Percentiles rank a stretch among this genome's conserved stretches.
These are phyloP conservation scores for Drosophila rellima DNA, from an alignment of 2,888 invertebrate species.

Conservation along the genomic window DNA sequence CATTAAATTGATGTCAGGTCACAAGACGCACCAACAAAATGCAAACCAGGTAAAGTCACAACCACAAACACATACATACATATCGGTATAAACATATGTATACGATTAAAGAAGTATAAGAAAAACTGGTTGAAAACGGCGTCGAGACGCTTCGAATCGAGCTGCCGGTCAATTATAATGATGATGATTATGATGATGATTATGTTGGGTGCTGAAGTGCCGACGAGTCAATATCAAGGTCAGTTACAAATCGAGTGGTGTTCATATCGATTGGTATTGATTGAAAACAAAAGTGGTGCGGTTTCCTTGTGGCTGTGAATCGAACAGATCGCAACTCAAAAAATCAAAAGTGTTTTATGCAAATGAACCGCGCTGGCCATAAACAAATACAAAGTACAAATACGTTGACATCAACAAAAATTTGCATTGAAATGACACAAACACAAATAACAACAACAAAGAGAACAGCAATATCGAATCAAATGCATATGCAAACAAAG, in stretches of 20 bases:
- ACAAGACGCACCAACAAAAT: conserved; percentile 31
- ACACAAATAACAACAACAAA: conserved; percentile 19
- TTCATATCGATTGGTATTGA: conserved; percentile 23
- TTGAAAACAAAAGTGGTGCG: conserved; percentile 49
- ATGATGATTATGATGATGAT: conserved; percentile 23
- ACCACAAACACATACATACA: background rate
- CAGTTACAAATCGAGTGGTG: conserved; percentile 70
- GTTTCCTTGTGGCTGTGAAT: conserved; percentile 42
- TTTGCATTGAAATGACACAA: conserved; percentile 66
- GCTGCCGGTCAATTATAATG: conserved; percentile 57
- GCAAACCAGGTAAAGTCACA: conserved; percentile 37
- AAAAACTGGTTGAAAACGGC: conserved; percentile 58
- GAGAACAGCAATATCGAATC: conserved; percentile 13
- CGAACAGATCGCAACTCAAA: conserved; percentile 26
- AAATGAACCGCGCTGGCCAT: conserved; percentile 56
- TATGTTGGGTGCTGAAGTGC: conserved; percentile 24
- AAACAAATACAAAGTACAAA: conserved; percentile 34
- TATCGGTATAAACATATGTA: conserved; percentile 7
- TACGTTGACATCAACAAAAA: conserved; percentile 57
- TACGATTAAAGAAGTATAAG: conserved; percentile 5
- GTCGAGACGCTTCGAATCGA: conserved; percentile 45
- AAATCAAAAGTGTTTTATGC: conserved; percentile 74
- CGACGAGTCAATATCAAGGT: conserved; percentile 77
- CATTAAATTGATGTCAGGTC: conserved; percentile 67
- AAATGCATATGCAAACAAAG: conserved; percentile 44